Conservation (phyloP, 1,140 invertebrate genomes). For the Geopemphigus sp. region DNA sequence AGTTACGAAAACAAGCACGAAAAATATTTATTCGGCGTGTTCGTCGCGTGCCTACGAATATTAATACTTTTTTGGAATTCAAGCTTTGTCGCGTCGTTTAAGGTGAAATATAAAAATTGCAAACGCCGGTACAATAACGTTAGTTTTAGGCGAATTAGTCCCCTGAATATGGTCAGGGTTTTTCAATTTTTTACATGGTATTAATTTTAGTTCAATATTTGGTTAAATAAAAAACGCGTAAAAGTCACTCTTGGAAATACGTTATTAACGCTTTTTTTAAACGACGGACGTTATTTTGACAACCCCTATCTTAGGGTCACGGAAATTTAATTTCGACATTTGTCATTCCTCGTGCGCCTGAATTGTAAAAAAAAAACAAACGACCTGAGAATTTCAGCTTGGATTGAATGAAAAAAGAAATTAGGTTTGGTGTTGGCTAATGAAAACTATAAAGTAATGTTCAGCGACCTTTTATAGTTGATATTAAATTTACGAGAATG, state of each 20-base stretch:
- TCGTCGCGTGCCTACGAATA: no score
- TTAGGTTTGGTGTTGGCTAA: neutral
- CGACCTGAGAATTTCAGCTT: neutral
- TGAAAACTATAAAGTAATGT: neutral
- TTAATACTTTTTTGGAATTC: neutral
- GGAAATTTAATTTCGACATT: neutral
- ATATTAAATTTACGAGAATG: neutral
- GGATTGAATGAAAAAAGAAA: neutral
- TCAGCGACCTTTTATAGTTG: neutral
- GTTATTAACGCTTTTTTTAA: neutral
- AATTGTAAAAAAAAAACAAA: neutral
- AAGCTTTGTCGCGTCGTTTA: neutral
- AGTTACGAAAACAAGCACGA: no score
- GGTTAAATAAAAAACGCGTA: neutral
- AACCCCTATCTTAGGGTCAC: neutral
- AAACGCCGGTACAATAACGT: neutral
- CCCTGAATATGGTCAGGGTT: neutral
- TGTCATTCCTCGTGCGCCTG: neutral
- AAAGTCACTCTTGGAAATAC: neutral
- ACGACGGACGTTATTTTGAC: neutral
- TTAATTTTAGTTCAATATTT: neutral
- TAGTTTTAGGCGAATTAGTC: neutral
- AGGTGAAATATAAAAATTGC: neutral
- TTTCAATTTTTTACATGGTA: neutral
- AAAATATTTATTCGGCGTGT: no score